A percentile compares a stretch with the other conserved stretches of the same genome.
phyloP scores from a whole-genome alignment of 1,140 invertebrate genomes.

The Bombus ignitus region DNA sequence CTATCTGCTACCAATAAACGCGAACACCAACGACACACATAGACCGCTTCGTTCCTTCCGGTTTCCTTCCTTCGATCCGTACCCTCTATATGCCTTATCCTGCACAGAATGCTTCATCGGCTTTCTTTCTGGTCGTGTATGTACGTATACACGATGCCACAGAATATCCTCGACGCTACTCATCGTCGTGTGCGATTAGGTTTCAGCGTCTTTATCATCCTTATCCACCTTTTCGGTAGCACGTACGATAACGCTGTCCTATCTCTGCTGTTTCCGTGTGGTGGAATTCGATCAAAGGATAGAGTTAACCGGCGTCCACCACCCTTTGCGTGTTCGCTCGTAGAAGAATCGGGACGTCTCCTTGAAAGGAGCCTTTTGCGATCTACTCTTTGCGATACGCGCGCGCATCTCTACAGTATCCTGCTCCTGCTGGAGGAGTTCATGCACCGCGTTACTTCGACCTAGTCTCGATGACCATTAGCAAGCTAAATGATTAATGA shows the following conservation, averaged over 20 bases:
- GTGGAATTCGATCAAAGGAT: conserved; percentile 58
- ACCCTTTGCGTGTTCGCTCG: conserved; percentile 3
- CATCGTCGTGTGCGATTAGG: conserved; percentile 21
- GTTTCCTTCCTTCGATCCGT: neutral
- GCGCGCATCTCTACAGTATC: conserved; percentile 38
- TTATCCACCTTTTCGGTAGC: conserved; percentile 47
- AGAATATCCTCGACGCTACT: conserved; percentile 6
- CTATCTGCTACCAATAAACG: conserved; percentile 61
- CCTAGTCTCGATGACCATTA: conserved; percentile 54
- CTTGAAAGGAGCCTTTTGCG: conserved; percentile 34
- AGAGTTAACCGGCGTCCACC: neutral
- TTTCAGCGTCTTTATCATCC: conserved; percentile 40
- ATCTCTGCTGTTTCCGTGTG: conserved; percentile 30
- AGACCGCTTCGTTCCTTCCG: conserved; percentile 32
- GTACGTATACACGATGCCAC: neutral
- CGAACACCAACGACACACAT: conserved; percentile 36
- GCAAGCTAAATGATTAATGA: conserved; percentile 63
- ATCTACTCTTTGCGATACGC: conserved; percentile 30
- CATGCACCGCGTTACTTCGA: conserved; percentile 31
- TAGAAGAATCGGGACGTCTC: conserved; percentile 15
- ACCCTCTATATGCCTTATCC: neutral
- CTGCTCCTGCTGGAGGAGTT: neutral
- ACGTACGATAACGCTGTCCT: conserved; percentile 42
- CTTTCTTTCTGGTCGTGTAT: neutral
- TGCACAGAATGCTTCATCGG: neutral